A percentile compares a stretch with the other conserved stretches of the same genome.
Conservation (phyloP, 2,797 vertebrate genomes). For the Smutsia temminckii region DNA sequence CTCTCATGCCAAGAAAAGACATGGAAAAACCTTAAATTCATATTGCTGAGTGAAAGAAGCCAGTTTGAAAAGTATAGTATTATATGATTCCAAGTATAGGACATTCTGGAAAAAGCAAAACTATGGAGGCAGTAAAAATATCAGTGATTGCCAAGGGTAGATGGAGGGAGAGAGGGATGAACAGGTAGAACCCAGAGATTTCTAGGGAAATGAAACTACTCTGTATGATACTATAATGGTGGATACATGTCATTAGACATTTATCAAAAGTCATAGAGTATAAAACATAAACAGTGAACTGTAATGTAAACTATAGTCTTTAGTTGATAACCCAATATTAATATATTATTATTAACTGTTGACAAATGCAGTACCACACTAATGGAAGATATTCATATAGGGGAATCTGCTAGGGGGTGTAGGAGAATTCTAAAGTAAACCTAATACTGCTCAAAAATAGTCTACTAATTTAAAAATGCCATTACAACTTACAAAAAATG, state of each 20-base stretch:
- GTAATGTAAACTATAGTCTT: background rate
- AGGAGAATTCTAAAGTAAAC: background rate
- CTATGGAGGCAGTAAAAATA: background rate
- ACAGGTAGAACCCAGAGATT: background rate
- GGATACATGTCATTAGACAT: background rate
- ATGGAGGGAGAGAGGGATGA: background rate
- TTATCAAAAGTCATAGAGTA: background rate
- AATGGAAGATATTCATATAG: background rate
- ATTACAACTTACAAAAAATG: background rate
- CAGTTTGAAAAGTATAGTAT: background rate
- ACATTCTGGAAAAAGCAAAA: background rate
- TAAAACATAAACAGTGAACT: background rate
- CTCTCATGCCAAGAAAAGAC: background rate
- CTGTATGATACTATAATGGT: background rate
- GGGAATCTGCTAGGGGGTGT: background rate
- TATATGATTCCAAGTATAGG: background rate
- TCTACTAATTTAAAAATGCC: background rate
- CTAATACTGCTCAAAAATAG: background rate
- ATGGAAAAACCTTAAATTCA: background rate
- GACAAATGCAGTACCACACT: background rate
- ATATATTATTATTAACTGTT: background rate
- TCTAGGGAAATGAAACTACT: background rate
- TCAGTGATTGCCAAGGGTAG: background rate
- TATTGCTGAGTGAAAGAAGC: background rate
- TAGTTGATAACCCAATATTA: background rate